Conservation (phyloP, 2,113 vertebrate genomes). For the Thunnus maccoyii region DNA sequence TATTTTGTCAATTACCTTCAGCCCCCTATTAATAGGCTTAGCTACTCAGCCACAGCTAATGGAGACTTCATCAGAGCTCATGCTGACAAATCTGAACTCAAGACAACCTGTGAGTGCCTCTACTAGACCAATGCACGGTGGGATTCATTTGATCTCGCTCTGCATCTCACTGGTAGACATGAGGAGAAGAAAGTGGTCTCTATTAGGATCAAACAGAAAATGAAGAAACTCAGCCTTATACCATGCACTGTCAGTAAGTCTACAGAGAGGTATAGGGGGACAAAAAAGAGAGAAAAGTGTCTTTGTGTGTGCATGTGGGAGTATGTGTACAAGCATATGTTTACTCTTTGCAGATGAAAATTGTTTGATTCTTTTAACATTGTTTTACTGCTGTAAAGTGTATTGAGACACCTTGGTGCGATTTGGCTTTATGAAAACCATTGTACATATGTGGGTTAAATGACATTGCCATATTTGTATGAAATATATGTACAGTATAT, state of each 20-base stretch:
- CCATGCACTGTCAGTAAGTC: conserved; percentile 35
- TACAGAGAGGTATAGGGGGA: background rate
- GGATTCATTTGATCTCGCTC: conserved; percentile 54
- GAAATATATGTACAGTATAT: background rate
- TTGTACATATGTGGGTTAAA: background rate
- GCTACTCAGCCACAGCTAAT: conserved; percentile 42
- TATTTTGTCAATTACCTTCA: conserved; percentile 48
- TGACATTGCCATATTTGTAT: background rate
- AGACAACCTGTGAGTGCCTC: conserved; percentile 19
- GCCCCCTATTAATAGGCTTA: conserved; percentile 22
- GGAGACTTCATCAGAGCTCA: conserved; percentile 52
- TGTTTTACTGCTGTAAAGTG: no score
- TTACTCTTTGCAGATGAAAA: no score
- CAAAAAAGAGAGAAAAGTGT: background rate
- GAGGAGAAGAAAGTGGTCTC: conserved; percentile 42
- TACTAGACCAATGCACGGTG: conserved; percentile 21
- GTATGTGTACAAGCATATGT: background rate
- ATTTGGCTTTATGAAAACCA: background rate
- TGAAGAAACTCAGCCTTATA: conserved; percentile 46
- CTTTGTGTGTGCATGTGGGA: background rate
- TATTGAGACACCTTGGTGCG: no score
- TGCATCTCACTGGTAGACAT: conserved; percentile 57
- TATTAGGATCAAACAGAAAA: conserved; percentile 64
- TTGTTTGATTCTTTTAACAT: no score
- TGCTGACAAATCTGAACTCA: conserved; percentile 51